A percentile compares a stretch with the other conserved stretches of the same genome.
Evolutionary conservation across 1,140 invertebrate genomes (phyloP).

Genomic region (Drosophila novamexicana): DNA sequence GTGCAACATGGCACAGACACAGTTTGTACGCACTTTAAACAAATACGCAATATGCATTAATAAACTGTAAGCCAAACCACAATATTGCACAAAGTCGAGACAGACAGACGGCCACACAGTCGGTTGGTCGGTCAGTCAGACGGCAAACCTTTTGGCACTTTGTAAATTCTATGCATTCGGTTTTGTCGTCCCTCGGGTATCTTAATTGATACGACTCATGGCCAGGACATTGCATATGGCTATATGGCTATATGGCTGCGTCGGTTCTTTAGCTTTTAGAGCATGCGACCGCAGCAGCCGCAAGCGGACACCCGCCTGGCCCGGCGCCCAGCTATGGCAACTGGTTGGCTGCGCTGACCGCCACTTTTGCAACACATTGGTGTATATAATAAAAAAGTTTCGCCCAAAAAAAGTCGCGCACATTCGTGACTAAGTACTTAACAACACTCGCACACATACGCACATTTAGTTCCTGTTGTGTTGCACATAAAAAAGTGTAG

Average conservation of each 20-base stretch:
- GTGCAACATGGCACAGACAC: neutral
- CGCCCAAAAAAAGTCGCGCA: slow-evolving; percentile 23
- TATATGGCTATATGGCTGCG: neutral
- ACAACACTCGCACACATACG: neutral
- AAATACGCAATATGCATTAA: slow-evolving; percentile 53
- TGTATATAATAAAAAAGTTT: slow-evolving; percentile 23
- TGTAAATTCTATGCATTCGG: slow-evolving; percentile 28
- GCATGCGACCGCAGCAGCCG: slow-evolving; percentile 62
- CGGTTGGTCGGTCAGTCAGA: neutral
- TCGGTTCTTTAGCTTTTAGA: slow-evolving; percentile 70
- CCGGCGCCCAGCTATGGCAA: slow-evolving; percentile 3
- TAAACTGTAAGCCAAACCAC: slow-evolving; percentile 70
- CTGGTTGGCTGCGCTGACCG: slow-evolving; percentile 24
- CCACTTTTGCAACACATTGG: slow-evolving; percentile 29
- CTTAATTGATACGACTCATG: slow-evolving; percentile 38
- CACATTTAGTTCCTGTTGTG: neutral
- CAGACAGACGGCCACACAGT: slow-evolving; percentile 6
- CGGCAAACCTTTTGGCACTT: slow-evolving; percentile 34
- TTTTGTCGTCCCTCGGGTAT: slow-evolving; percentile 43
- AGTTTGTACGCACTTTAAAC: slow-evolving; percentile 34
- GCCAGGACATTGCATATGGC: neutral
- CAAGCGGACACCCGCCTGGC: slow-evolving; percentile 36
- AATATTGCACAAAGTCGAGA: slow-evolving; percentile 36
- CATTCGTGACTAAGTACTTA: slow-evolving; percentile 39
- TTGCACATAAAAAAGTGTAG: neutral